Evolutionary conservation across 23 tunicate genomes (phyloP), one percentile per base, ranked within the genome.

Genomic region (Corella eumyota): DNA sequence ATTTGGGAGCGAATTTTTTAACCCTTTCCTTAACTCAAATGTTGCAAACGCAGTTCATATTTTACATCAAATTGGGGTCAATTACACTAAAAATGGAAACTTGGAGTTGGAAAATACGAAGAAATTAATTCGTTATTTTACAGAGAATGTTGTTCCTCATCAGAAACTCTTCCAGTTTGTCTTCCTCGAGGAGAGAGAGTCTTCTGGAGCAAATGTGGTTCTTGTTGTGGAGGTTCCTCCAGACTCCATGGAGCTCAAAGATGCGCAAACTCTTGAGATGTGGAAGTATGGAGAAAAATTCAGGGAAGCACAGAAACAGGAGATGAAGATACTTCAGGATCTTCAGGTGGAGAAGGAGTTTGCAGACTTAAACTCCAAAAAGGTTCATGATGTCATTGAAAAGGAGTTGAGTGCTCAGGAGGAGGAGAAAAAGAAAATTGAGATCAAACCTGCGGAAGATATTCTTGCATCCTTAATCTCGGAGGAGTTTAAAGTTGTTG

Each of bases 121-220:
- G 46, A 53, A 65, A 19, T 34, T 88, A 11, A 54, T 45, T 27
- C 50, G 45, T 19, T 73, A 78, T 38, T 62, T 78, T 9, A 67
- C 85, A 26, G 34, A 58, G 6, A 36, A 54, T 24, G 61, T 79
- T 24, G 45, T 88, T 23, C 54, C 87, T 1, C 71, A 88, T 57
- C 69, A 62, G 58, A 72, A 68, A 27, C 64, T 88, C 9, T 88
- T 72, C 45, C 81, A 88, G 81, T 73, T 83, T 47, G 96, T 79
- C 21, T 73, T 72, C 5, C 34, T 69, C n/a, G 13, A 59, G 30
- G 76, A 85, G 5, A 76, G 67, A 1, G 81, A 88, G 45, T 61
- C 53, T 25, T 0, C 56, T 21, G 54, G 45, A 34, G 32, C 20
- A 31, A 24, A 66, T 6, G 19, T 67, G 21, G 3, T 21, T 9